These are phyloP conservation scores for Dioctria rufipes DNA, from an alignment of 2,888 invertebrate genomes.

Conservation along the genomic window DNA sequence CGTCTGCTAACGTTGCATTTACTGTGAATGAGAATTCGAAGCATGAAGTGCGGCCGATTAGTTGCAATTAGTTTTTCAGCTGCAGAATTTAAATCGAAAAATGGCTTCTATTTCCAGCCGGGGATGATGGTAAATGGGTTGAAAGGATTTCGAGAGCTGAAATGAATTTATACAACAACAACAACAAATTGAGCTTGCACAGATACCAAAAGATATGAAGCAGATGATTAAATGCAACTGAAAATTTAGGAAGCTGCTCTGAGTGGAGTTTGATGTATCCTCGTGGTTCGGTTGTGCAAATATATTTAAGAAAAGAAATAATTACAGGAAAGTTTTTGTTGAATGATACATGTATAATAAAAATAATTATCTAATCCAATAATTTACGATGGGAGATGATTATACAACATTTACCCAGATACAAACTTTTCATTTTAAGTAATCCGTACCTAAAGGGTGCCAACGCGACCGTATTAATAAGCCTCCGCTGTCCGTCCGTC, in stretches of 20 bases:
- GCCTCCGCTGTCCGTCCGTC: too few species aligned
- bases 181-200: conserved; percentile 11
- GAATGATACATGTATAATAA: too few species aligned
- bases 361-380: too few species aligned
- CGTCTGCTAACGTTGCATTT: conserved; percentile 41
- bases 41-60: conserved; percentile 60
- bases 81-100: conserved; percentile 48
- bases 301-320: background rate
- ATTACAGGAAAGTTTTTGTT: too few species aligned
- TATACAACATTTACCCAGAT: too few species aligned
- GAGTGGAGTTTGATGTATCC: too few species aligned
- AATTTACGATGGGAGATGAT: too few species aligned
- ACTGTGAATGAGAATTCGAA: conserved; percentile 39
- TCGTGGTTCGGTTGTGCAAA: too few species aligned
- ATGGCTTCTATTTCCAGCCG: conserved; percentile 45
- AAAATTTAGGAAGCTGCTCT: background rate
- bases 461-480: too few species aligned
- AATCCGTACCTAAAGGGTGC: too few species aligned
- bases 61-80: conserved; percentile 60
- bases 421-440: too few species aligned
- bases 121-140: conserved; percentile 2
- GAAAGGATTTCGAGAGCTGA: conserved; percentile 34
- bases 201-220: conserved; percentile 1
- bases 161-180: conserved; percentile 40
- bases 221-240: conserved; percentile 4